phyloP scores from a whole-genome alignment of 2,113 vertebrate species.

The Mus spicilegus region DNA sequence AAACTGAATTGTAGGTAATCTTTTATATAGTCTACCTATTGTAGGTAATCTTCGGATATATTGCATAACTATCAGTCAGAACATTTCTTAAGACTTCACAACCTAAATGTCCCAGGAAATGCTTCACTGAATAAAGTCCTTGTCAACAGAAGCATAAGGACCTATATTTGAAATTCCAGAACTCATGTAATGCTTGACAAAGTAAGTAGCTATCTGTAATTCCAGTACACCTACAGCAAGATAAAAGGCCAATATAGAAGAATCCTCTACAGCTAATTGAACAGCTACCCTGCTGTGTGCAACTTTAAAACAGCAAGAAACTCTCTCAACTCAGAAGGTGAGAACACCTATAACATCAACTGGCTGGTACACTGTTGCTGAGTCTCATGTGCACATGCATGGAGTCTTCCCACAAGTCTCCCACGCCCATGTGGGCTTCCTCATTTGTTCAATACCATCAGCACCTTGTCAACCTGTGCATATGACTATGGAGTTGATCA shows the following conservation, averaged over 20 bases:
- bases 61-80: background rate
- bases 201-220: background rate
- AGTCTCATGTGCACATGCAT: background rate
- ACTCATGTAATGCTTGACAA: background rate
- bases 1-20: background rate
- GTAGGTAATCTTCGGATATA: background rate
- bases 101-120: background rate
- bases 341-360: too few species aligned
- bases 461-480: background rate
- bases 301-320: background rate
- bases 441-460: background rate
- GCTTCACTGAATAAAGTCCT: background rate
- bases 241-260: too few species aligned
- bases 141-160: background rate
- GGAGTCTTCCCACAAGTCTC: background rate
- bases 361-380: too few species aligned
- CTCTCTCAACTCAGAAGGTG: background rate
- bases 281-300: too few species aligned
- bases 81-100: slow-evolving; percentile 34
- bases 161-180: background rate
- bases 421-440: accelerated
- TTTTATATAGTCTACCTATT: too few species aligned
- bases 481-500: background rate
- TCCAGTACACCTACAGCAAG: background rate
- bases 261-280: background rate